Conservation (phyloP, 2,797 vertebrate species). For the Etheostoma nigrum region DNA sequence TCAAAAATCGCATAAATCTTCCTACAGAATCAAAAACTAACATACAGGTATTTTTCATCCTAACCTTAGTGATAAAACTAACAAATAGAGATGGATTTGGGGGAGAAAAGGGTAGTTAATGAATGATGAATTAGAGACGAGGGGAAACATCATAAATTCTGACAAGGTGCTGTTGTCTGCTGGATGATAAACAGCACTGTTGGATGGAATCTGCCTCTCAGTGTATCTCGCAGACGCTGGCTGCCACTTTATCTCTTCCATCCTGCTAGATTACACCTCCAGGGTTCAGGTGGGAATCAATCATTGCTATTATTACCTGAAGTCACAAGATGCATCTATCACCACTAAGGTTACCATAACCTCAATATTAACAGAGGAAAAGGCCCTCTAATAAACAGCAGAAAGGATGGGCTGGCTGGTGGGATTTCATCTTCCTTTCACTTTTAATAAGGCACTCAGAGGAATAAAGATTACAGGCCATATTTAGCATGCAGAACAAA, state of each 20-base stretch:
- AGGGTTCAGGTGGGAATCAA: conserved; percentile 85
- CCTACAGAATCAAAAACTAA: conserved; percentile 65
- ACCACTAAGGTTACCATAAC: conserved; percentile 88
- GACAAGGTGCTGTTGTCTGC: conserved; percentile 82
- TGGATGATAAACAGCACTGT: conserved; percentile 83
- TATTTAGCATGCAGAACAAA: conserved; percentile 92
- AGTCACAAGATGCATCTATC: conserved; percentile 85
- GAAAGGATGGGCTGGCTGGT: conserved; percentile 83
- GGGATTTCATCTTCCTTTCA: conserved; percentile 86
- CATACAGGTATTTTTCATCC: conserved; percentile 70
- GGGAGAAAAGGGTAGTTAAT: conserved; percentile 81
- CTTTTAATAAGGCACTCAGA: conserved; percentile 84
- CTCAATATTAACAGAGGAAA: conserved; percentile 88
- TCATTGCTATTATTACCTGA: conserved; percentile 84
- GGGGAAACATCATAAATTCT: conserved; percentile 85
- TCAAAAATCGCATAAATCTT: conserved; percentile 73
- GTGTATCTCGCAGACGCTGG: conserved; percentile 83
- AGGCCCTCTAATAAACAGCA: conserved; percentile 85
- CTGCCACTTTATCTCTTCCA: conserved; percentile 88
- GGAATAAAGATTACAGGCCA: conserved; percentile 86
- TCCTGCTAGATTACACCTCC: conserved; percentile 88
- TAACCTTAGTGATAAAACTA: conserved; percentile 78
- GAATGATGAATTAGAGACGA: conserved; percentile 86
- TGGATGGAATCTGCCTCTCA: conserved; percentile 82
- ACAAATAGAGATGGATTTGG: conserved; percentile 81